Percentiles rank a stretch among this genome's conserved stretches.
These are phyloP conservation scores for Adelognathus sp. DNA, from an alignment of 2,888 invertebrate species.

Conservation along the genomic window DNA sequence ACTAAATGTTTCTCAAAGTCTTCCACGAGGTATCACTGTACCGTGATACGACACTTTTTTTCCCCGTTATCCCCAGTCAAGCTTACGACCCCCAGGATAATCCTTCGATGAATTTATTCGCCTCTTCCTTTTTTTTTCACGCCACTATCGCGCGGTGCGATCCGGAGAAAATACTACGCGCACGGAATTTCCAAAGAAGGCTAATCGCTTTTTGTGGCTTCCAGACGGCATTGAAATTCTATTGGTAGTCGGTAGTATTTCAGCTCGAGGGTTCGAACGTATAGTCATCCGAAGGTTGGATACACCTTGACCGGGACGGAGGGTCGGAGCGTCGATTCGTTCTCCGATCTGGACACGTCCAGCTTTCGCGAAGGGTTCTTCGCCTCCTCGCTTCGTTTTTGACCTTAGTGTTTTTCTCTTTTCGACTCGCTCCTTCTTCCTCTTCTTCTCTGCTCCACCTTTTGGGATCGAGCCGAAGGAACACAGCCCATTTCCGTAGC, in stretches of 20 bases:
- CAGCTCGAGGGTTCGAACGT: slow-evolving; percentile 29
- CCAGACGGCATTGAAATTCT: slow-evolving; percentile 49
- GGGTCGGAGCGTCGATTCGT: slow-evolving; percentile 48
- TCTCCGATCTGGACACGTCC: slow-evolving; percentile 44
- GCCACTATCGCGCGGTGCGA: background rate
- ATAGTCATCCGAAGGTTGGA: slow-evolving; percentile 24
- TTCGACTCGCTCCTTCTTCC: background rate
- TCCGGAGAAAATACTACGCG: slow-evolving; percentile 25
- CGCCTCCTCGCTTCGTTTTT: slow-evolving; percentile 11
- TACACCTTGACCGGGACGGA: slow-evolving; percentile 30
- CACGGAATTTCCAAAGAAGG: slow-evolving; percentile 36
- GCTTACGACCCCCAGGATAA: background rate
- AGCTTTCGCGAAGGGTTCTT: slow-evolving; percentile 44
- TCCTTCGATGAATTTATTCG: slow-evolving; percentile 16
- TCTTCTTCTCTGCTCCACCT: slow-evolving; percentile 16
- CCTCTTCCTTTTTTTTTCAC: no score
- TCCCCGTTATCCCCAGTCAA: background rate
- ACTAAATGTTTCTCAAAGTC: background rate
- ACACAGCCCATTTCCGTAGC: slow-evolving; percentile 29
- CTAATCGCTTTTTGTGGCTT: slow-evolving; percentile 52
- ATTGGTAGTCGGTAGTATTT: slow-evolving; percentile 52
- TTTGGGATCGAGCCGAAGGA: slow-evolving; percentile 32
- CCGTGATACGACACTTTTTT: background rate
- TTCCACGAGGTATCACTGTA: background rate
- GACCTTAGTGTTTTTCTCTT: slow-evolving; percentile 2